These are phyloP conservation scores for Pedetes capensis DNA, from an alignment of 2,113 vertebrate genomes.

Conservation along the genomic window DNA sequence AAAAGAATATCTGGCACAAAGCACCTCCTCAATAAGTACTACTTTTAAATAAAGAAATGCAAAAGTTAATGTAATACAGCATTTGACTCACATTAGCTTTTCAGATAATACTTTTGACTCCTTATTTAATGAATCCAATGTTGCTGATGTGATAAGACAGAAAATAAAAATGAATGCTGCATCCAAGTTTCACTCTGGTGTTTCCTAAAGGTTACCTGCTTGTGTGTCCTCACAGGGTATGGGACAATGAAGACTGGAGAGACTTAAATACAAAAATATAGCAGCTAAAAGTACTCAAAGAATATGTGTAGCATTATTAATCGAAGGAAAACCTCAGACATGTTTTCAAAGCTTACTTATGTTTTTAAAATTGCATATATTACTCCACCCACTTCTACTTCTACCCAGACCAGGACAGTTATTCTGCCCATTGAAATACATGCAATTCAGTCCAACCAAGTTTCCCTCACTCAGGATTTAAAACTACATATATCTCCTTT, in stretches of 20 bases:
- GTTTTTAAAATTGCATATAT: neutral
- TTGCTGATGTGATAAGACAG: neutral
- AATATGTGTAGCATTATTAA: neutral
- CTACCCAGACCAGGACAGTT: neutral
- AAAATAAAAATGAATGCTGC: neutral
- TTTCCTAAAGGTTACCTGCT: neutral
- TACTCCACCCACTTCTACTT: neutral
- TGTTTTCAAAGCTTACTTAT: neutral
- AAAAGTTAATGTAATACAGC: neutral
- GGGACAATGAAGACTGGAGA: neutral
- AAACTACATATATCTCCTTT: neutral
- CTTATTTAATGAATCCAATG: neutral
- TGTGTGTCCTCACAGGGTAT: neutral
- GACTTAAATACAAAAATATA: neutral
- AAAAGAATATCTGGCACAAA: neutral
- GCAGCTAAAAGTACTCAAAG: neutral
- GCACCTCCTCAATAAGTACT: neutral
- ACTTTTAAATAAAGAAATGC: neutral
- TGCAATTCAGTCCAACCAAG: neutral
- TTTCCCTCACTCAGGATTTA: neutral
- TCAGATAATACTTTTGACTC: neutral
- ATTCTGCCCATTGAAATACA: neutral
- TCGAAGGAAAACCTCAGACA: neutral
- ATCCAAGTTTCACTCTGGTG: neutral
- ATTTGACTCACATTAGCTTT: neutral